Evolutionary conservation across 2,113 vertebrate genomes (phyloP).

Genomic region (Tauraco erythrolophus): DNA sequence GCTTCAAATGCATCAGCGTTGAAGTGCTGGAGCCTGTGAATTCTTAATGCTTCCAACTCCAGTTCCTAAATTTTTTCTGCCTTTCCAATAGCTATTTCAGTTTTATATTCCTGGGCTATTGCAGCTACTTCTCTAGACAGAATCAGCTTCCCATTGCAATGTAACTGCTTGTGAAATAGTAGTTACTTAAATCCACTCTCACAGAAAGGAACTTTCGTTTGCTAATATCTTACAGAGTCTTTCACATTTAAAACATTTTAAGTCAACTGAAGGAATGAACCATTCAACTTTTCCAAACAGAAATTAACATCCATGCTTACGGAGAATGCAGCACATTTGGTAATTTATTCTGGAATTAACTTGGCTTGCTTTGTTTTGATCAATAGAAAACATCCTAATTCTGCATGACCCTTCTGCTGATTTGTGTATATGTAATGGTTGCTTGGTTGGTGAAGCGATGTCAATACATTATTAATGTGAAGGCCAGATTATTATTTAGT

Average conservation of each 20-base stretch:
- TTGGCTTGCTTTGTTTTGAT: conserved; percentile 35
- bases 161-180: background rate
- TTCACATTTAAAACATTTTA: background rate
- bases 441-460: background rate
- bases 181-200: background rate
- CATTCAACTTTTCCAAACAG: background rate
- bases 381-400: conserved; percentile 43
- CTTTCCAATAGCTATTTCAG: background rate
- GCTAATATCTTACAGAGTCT: background rate
- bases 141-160: background rate
- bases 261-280: background rate
- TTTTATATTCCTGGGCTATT: background rate
- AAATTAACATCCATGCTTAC: background rate
- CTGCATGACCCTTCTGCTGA: background rate
- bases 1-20: conserved; percentile 40
- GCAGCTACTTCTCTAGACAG: background rate
- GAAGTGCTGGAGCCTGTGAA: conserved; percentile 14
- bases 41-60: conserved; percentile 25
- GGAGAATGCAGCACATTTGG: background rate
- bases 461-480: conserved; percentile 54
- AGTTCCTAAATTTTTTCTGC: conserved; percentile 33
- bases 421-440: background rate
- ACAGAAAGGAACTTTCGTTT: background rate
- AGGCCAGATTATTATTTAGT: conserved; percentile 4
- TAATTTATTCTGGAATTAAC: conserved; percentile 9